Evolutionary conservation across 2,888 invertebrate species (phyloP).

Genomic region (Spicauda simplicius): DNA sequence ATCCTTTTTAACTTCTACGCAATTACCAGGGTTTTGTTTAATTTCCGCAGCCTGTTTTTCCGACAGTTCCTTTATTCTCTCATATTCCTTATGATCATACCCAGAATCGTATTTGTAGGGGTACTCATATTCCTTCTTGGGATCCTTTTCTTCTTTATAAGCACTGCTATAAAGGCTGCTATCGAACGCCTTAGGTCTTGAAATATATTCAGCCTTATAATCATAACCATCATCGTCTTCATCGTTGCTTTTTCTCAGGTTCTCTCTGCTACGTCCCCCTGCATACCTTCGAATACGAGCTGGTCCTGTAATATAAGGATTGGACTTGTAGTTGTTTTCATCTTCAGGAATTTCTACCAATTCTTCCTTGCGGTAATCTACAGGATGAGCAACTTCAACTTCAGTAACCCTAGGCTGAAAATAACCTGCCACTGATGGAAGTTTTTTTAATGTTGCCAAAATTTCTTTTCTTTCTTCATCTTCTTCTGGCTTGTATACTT

Average conservation of each 20-base stretch:
- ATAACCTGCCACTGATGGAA: slow-evolving; percentile 74
- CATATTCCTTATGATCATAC: slow-evolving; percentile 82
- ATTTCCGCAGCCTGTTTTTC: slow-evolving; percentile 86
- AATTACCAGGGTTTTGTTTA: slow-evolving; percentile 86
- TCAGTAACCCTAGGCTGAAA: slow-evolving; percentile 75
- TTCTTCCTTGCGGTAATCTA: slow-evolving; percentile 74
- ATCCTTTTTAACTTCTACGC: slow-evolving; percentile 86
- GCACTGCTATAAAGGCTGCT: slow-evolving; percentile 73
- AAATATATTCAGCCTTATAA: slow-evolving; percentile 76
- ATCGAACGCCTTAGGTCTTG: slow-evolving; percentile 81
- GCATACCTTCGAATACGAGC: slow-evolving; percentile 79
- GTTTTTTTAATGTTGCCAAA: slow-evolving; percentile 73
- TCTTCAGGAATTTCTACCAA: slow-evolving; percentile 63
- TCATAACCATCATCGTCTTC: slow-evolving; percentile 82
- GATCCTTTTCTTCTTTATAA: slow-evolving; percentile 71
- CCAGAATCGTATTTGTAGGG: slow-evolving; percentile 80
- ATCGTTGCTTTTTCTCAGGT: slow-evolving; percentile 52
- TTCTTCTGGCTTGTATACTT: slow-evolving; percentile 77
- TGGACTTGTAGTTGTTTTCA: slow-evolving; percentile 77
- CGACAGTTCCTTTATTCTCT: slow-evolving; percentile 85
- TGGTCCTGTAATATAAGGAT: slow-evolving; percentile 79
- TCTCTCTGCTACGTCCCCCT: slow-evolving; percentile 70
- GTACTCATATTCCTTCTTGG: slow-evolving; percentile 75
- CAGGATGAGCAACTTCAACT: slow-evolving; percentile 73
- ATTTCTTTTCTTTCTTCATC: slow-evolving; percentile 69